These are phyloP conservation scores for Clarias magur DNA, from an alignment of 2,113 vertebrate species.

Conservation along the genomic window DNA sequence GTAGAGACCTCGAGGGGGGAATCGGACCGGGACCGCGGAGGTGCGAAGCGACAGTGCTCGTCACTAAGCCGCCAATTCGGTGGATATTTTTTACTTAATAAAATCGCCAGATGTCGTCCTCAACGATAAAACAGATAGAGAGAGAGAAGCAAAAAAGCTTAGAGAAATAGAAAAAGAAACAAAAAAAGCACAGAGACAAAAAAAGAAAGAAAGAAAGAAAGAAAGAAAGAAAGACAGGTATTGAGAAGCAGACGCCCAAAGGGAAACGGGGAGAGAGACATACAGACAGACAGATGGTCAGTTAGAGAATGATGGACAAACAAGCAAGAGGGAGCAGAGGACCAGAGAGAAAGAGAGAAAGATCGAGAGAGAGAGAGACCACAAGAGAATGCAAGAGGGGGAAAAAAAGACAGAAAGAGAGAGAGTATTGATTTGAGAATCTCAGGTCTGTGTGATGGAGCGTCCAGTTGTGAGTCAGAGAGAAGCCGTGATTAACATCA, in stretches of 20 bases:
- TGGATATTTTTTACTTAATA: too few species aligned
- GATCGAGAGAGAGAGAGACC: background rate
- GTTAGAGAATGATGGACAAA: background rate
- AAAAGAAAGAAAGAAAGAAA: fast-evolving
- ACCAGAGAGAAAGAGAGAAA: background rate
- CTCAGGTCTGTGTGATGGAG: slow-evolving; percentile 29
- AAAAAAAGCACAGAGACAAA: too few species aligned
- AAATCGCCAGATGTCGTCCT: too few species aligned
- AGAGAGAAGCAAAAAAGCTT: background rate
- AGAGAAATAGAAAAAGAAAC: background rate
- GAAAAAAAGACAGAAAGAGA: background rate
- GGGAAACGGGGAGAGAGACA: background rate
- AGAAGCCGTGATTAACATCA: slow-evolving; percentile 50
- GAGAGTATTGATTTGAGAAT: slow-evolving; percentile 46
- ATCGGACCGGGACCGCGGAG: too few species aligned
- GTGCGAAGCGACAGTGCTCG: too few species aligned
- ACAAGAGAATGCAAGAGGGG: too few species aligned
- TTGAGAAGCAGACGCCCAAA: background rate
- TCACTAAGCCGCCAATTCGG: too few species aligned
- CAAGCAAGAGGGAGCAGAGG: background rate
- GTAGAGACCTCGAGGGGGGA: too few species aligned
- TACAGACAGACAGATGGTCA: background rate
- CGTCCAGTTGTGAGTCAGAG: slow-evolving; percentile 20
- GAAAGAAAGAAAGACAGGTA: background rate
- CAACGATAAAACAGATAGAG: background rate